Evolutionary conservation across 92 coral and sea anemone genomes (phyloP), one percentile per base, ranked within the genome.

Genomic region (Pocillopora meandrina): DNA sequence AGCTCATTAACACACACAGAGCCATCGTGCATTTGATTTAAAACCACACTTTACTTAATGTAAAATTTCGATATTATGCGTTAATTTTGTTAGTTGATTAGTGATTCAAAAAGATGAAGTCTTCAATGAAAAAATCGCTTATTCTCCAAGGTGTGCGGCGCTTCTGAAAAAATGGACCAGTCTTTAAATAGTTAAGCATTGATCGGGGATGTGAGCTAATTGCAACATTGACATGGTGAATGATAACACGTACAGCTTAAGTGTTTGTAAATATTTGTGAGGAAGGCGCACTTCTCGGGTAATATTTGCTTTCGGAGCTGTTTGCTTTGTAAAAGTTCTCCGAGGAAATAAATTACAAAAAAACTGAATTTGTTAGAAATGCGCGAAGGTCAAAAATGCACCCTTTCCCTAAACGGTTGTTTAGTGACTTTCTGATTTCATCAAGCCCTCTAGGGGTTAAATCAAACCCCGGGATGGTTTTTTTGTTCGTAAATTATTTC

Each of bases 1-100:
- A 34, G 11, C 31, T 55, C 86, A 83, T 83, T 83, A 74, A 52
- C 56, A 83, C 86, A 74, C 47, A 72, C 86, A 13, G 36, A 26
- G 60, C 60, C 71, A 71, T 42, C 52, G 61, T 81, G 33, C 67
- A 58, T 55, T 34, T 59, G 36, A 59, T 70, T 59, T 36, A 65
- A 49, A 70, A 55, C 61, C 52, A 7, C 26, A 16, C 77, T 81
- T 61, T 71, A 69, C n/a, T 21, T 36, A 42, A 42, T 42, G 52
- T 3, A 42, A 42, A 42, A 60, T n/a, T 70, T 57, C 84, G 70
- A 68, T 26, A 65, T 17, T 23, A 56, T 33, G 67, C 56, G 63
- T 17, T 79, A 77, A 77, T 62, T 5, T 62, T 16, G 60, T 20
- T 61, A 49, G 55, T 55, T 23, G 17, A 21, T 35, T 9, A 49